Base-by-base conservation (phyloP, 2,888 invertebrate genomes). In the Synergus japonicus region DNA sequence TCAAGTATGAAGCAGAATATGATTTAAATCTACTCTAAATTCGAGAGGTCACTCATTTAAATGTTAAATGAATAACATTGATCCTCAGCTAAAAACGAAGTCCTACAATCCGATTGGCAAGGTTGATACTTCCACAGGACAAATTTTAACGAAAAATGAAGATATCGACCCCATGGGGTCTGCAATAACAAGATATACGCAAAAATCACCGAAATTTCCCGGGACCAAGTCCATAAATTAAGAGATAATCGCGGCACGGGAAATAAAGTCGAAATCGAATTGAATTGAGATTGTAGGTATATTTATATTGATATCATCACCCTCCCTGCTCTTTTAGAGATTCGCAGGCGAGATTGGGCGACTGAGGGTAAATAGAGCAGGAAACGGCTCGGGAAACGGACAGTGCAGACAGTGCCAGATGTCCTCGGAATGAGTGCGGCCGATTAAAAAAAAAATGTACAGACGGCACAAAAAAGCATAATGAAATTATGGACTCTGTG, bases 291-390 rank as follows among this genome's bases (percentile, higher is more conserved):
- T 64, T 66, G 22, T 69, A 69, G 69, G 44, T 69, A 69, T 67
- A 69, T 69, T 69, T 69, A 69, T 69, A 49, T 69, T 69, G 69
- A 69, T 69, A 69, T 46, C 69, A 69, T 69, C 69, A 69, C 69
- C 67, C 69, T 29, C 29, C 46, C 46, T 29, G 46, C 46, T 13
- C 46, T 69, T 69, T 46, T 29, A 69, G 46, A 69, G 69, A 69
- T 69, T 46, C 49, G 46, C 69, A 73, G 37, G 54, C 49, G 10
- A 37, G 54, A 54, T 73, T 54, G 46, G 43, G 2, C 10, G 54
- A 41, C 37, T 37, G 29, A 73, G 49, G 37, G 54, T 49, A 73
- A 73, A 29, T 22, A 73, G 49, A 37, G 22, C 15, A 15, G 66
- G 22, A 12, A 29, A 13, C 15, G 29, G 49, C 15, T 29, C 29